Conservation (phyloP, 2,113 vertebrate genomes). For the Hyaena hyaena region DNA sequence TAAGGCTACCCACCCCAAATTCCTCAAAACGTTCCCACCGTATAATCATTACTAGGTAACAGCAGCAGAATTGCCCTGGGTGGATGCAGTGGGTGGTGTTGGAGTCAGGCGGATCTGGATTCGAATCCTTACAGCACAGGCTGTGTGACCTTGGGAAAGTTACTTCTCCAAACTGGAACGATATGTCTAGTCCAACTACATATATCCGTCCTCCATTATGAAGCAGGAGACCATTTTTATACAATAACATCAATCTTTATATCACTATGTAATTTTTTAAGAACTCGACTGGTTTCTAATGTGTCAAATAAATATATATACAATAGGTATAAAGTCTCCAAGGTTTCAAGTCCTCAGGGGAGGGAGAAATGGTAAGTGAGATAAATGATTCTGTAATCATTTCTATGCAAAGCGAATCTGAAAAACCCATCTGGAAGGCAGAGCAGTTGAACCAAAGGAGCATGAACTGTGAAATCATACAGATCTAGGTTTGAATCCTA, state of each 20-base stretch:
- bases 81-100: background rate
- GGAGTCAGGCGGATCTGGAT: background rate
- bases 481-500: conserved; percentile 27
- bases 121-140: background rate
- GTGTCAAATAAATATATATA: conserved; percentile 37
- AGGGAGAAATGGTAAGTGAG: conserved; percentile 22
- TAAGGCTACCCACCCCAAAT: background rate
- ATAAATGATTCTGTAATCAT: conserved; percentile 56
- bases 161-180: conserved; percentile 13
- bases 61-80: background rate
- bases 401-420: conserved; percentile 50
- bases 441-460: background rate
- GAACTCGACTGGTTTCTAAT: background rate
- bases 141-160: conserved; percentile 32
- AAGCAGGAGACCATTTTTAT: conserved; percentile 39
- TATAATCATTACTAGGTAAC: background rate
- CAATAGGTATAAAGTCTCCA: background rate
- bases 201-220: background rate
- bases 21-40: background rate
- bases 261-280: conserved; percentile 40
- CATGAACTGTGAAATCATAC: background rate
- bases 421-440: conserved; percentile 39
- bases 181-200: conserved; percentile 22
- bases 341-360: background rate
- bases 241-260: background rate